Evolutionary conservation across 2,888 invertebrate genomes (phyloP).

Genomic region (Capitulum mitella): DNA sequence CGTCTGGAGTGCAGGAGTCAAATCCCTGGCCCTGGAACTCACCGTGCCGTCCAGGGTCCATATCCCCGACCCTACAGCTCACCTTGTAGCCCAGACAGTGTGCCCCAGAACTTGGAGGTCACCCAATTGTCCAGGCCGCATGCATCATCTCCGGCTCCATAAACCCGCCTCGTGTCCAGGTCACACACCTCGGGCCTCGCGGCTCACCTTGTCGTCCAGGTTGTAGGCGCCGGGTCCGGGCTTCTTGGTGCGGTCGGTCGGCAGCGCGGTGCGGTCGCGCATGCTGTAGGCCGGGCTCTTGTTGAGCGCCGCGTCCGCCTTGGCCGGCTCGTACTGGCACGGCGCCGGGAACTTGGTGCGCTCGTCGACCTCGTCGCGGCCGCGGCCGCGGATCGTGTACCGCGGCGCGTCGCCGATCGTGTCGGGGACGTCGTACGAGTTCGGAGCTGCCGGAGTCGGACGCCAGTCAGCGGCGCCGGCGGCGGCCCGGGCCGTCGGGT

Average conservation of each 20-base stretch:
- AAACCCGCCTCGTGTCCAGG: too few relatives aligned
- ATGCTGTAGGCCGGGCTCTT: neutral
- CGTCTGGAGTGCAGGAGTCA: too few relatives aligned
- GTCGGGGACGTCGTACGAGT: neutral
- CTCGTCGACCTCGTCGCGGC: neutral
- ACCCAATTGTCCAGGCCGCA: too few relatives aligned
- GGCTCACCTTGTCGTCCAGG: neutral
- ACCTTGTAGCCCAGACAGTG: too few relatives aligned
- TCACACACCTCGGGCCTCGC: too few relatives aligned
- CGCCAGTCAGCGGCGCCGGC: too few relatives aligned
- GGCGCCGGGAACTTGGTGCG: neutral
- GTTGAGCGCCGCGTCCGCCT: neutral
- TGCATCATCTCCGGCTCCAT: too few relatives aligned
- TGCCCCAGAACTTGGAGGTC: too few relatives aligned
- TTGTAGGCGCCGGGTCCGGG: neutral
- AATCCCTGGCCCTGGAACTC: too few relatives aligned
- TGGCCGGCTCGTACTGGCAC: neutral
- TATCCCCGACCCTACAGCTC: too few relatives aligned
- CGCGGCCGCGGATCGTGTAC: constrained; percentile 5
- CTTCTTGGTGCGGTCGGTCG: constrained; percentile 5
- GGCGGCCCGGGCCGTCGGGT: too few relatives aligned
- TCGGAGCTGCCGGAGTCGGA: neutral
- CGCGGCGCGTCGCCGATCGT: neutral
- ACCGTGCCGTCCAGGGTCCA: too few relatives aligned
- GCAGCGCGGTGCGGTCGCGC: neutral